phyloP scores from a whole-genome alignment of 2,888 invertebrate species.

The Latrodectus elegans region DNA sequence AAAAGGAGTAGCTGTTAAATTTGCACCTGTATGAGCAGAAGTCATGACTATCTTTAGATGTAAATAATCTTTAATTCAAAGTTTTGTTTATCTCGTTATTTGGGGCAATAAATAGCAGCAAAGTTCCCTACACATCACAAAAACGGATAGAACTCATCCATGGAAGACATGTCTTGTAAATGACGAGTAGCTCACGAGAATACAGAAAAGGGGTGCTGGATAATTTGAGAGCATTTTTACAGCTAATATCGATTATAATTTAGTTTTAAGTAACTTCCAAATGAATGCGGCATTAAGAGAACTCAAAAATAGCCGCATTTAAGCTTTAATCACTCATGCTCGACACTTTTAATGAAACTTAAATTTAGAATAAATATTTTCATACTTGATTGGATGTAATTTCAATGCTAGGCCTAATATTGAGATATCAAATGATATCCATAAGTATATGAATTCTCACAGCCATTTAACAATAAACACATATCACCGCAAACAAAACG shows the following conservation, averaged over 20 bases:
- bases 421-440: constrained; percentile 52
- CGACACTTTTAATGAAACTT: constrained; percentile 17
- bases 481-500: constrained; percentile 20
- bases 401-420: constrained; percentile 62
- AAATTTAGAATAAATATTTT: constrained; percentile 55
- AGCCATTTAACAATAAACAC: constrained; percentile 11
- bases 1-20: constrained; percentile 80
- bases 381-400: constrained; percentile 58
- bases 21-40: constrained; percentile 65
- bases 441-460: constrained; percentile 25
- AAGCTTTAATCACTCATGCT: constrained; percentile 26
- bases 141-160: constrained; percentile 33
- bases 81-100: constrained; percentile 56
- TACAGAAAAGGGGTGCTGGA: constrained; percentile 37
- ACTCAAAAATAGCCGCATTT: constrained; percentile 53
- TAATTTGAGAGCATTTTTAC: constrained; percentile 61
- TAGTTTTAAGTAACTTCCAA: constrained; percentile 35
- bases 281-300: constrained; percentile 22
- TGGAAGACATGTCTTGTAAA: constrained; percentile 62
- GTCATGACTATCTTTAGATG: constrained; percentile 48
- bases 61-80: constrained; percentile 32
- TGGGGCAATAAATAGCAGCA: constrained; percentile 33
- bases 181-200: constrained; percentile 24
- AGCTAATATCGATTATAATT: constrained; percentile 64
- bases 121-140: constrained; percentile 62